Conservation (phyloP, 2,113 vertebrate genomes). For the Synchiropus splendidus region DNA sequence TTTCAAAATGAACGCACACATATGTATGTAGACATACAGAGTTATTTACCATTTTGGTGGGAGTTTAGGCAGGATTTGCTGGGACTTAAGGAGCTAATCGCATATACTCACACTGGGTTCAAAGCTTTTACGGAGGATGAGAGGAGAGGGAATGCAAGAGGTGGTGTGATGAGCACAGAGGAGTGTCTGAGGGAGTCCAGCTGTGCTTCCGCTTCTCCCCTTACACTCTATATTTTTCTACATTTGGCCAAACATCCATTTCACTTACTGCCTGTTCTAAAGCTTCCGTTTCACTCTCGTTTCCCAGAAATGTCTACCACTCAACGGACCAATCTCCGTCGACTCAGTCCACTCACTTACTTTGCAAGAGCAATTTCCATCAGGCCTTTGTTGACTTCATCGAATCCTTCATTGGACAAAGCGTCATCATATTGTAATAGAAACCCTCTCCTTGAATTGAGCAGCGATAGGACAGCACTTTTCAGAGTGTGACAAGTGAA, state of each 20-base stretch:
- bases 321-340: slow-evolving; percentile 16
- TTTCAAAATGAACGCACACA: too few species aligned
- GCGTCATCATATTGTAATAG: neutral
- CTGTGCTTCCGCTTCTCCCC: slow-evolving; percentile 21
- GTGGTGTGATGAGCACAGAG: slow-evolving; percentile 17
- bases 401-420: neutral
- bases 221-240: slow-evolving; percentile 35
- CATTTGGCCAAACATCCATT: slow-evolving; percentile 51
- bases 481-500: too few species aligned
- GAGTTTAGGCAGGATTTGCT: slow-evolving; percentile 34
- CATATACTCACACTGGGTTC: slow-evolving; percentile 35
- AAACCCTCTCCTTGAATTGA: neutral
- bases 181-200: slow-evolving; percentile 22
- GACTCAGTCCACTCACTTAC: slow-evolving; percentile 22
- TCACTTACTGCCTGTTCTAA: slow-evolving; percentile 20
- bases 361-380: slow-evolving; percentile 27
- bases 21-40: slow-evolving; percentile 19
- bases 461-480: too few species aligned
- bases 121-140: slow-evolving; percentile 36
- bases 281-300: slow-evolving; percentile 20
- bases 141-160: slow-evolving; percentile 15
- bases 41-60: slow-evolving; percentile 28
- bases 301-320: slow-evolving; percentile 1
- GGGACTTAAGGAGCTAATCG: slow-evolving; percentile 28
- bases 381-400: slow-evolving; percentile 34